Conservation (phyloP, 2,888 invertebrate species). For the Lathronympha strigana region DNA sequence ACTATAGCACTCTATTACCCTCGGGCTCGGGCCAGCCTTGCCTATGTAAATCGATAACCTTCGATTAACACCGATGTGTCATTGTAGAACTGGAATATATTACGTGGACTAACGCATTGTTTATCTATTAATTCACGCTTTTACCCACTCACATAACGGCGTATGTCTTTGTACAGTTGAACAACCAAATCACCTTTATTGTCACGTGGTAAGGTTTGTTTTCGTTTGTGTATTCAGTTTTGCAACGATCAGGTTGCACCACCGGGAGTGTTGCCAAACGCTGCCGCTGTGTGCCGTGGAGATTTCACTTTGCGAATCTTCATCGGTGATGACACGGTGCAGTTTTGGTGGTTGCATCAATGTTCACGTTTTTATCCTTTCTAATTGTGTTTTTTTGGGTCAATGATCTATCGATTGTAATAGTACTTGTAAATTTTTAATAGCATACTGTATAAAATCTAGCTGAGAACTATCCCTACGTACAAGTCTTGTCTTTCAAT, state of each 20-base stretch:
- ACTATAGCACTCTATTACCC: background rate
- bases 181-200: slow-evolving; percentile 16
- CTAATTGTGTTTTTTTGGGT: slow-evolving; percentile 20
- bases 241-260: slow-evolving; percentile 56
- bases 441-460: no score
- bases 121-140: slow-evolving; percentile 24
- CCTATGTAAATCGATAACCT: slow-evolving; percentile 12
- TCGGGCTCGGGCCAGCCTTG: background rate
- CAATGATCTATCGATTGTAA: background rate
- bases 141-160: slow-evolving; percentile 26
- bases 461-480: no score
- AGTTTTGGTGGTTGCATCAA: slow-evolving; percentile 15
- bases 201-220: slow-evolving; percentile 47
- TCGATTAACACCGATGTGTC: slow-evolving; percentile 23
- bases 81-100: slow-evolving; percentile 29
- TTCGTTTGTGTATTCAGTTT: slow-evolving; percentile 47
- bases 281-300: slow-evolving; percentile 45
- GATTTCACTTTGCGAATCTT: slow-evolving; percentile 50
- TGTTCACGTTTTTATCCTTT: background rate
- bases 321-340: slow-evolving; percentile 25
- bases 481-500: no score
- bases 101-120: slow-evolving; percentile 27
- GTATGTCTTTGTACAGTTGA: background rate
- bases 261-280: slow-evolving; percentile 56
- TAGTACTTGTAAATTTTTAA: no score